These are phyloP conservation scores for Sebastes itinus DNA, from an alignment of 2,797 vertebrate genomes.

Conservation along the genomic window DNA sequence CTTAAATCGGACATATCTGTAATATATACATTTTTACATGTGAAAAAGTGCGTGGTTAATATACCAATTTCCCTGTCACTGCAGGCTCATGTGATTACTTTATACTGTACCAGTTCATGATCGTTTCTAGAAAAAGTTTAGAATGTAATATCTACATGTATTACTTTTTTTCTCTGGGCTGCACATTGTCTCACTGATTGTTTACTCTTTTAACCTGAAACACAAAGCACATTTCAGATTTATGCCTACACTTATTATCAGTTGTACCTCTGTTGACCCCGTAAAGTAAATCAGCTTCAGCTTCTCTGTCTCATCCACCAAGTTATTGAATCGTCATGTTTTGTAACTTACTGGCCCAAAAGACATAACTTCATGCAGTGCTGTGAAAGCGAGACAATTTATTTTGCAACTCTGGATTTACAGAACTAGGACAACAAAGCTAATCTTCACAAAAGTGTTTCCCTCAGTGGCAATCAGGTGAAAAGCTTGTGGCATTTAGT, in stretches of 20 bases:
- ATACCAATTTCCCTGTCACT: background rate
- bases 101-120: background rate
- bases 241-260: background rate
- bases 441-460: slow-evolving; percentile 34
- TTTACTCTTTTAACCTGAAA: background rate
- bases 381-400: background rate
- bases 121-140: background rate
- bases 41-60: background rate
- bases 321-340: background rate
- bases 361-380: background rate
- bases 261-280: background rate
- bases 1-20: background rate
- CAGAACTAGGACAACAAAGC: slow-evolving; percentile 14
- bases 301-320: background rate
- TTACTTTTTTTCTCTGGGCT: too few species aligned
- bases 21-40: background rate
- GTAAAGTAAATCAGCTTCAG: background rate
- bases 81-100: background rate
- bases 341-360: background rate
- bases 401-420: background rate
- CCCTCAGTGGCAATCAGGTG: slow-evolving; percentile 31
- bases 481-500: slow-evolving; percentile 34
- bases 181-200: background rate
- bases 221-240: background rate
- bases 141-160: background rate